Base-by-base conservation (phyloP, 1,140 invertebrate genomes). In the Pseudoatta argentina region DNA sequence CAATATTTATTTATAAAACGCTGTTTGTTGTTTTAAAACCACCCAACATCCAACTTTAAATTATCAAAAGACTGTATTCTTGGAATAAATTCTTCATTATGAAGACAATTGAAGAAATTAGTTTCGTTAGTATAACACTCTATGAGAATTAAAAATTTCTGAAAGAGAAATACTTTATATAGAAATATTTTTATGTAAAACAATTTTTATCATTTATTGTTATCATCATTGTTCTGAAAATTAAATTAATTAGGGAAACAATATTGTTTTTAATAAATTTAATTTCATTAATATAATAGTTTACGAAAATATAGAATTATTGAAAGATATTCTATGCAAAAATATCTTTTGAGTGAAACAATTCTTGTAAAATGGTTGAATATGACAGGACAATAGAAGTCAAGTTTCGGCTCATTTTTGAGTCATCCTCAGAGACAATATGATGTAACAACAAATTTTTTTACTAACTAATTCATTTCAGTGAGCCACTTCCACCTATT, bases 1-100 rank as follows among this genome's bases (percentile, higher is more conserved):
- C 89, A 90, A 93, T 94, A 91, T 92, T 92, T 92, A 92, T 91
- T 92, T 93, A 92, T 83, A 87, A 87, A 89, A 87, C 59, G 59
- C 34, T 69, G 53, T 73, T 86, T 83, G 3, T 85, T 78, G 44
- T 66, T 76, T 83, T 51, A 3, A n/a, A 5, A 63, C 34, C 3
- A 18, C 1, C n/a, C 59, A 30, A 12, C 12, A 2, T 4, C n/a
- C 24, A 1, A 27, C 8, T 24, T 39, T 16, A 44, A 39, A 61
- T 18, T 10, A 27, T 16, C 4, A 2, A 39, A 21, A 21, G 14
- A 10, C 2, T 21, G 21, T 34, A 44, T 34, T 61, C 8, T 10
- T 21, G 1, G 0, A 21, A 34, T 73, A 4, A 55, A 73, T 57
- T 75, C 8, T 27, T 10, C 27, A 59, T 61, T 75, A n/a, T 14